Evolutionary conservation across 2,797 vertebrate genomes (phyloP).

Genomic region (Catostomus latipinnis): DNA sequence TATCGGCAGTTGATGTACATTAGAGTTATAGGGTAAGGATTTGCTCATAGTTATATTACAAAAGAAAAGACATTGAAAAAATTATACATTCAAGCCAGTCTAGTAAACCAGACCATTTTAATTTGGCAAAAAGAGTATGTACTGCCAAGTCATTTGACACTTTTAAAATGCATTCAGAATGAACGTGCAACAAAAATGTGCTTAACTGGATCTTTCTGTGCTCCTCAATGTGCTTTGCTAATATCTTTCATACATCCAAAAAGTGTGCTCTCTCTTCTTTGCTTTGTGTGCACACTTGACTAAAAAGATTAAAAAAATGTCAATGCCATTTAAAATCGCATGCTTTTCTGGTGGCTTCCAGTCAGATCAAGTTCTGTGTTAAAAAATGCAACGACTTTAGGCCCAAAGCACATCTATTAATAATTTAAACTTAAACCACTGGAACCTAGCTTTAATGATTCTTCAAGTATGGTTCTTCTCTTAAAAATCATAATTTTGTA

Average conservation of each 20-base stretch:
- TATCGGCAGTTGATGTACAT: not conserved
- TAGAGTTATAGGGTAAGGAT: not conserved
- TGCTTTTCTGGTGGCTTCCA: constrained; percentile 5
- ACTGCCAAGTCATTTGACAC: constrained; percentile 77
- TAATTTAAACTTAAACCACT: not conserved
- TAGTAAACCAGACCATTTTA: constrained; percentile 75
- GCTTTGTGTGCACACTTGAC: constrained; percentile 28
- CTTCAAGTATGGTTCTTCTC: constrained; percentile 70
- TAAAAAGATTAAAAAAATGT: constrained; percentile 43
- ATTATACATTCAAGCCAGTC: constrained; percentile 53
- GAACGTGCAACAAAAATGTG: constrained; percentile 82
- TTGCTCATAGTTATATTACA: constrained; percentile 10
- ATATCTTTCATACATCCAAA: constrained; percentile 75
- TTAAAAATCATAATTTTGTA: constrained; percentile 66
- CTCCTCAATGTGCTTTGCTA: constrained; percentile 76
- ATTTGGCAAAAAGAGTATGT: constrained; percentile 82
- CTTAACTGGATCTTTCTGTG: constrained; percentile 73
- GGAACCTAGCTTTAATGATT: constrained; percentile 34
- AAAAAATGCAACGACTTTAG: not conserved
- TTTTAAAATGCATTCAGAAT: constrained; percentile 74
- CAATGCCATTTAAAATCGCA: not conserved
- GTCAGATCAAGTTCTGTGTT: not conserved
- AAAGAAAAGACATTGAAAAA: constrained; percentile 44
- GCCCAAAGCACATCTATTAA: not conserved
- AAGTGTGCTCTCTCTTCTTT: constrained; percentile 47